Conservation (phyloP, 2,113 vertebrate species). For the Haemorhous mexicanus region DNA sequence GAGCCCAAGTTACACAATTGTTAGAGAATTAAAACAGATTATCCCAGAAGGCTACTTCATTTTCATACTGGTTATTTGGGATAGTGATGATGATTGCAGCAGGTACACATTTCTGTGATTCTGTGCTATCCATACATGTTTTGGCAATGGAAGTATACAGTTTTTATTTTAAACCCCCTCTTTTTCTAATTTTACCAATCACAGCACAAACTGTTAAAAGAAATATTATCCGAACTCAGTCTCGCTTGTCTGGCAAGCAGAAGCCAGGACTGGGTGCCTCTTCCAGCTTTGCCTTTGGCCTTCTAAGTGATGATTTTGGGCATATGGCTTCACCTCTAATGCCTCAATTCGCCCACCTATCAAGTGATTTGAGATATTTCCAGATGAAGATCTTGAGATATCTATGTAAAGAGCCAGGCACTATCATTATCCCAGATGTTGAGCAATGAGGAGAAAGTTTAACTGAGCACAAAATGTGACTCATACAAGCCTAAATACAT, state of each 20-base stretch:
- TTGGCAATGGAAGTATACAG: background rate
- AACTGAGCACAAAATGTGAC: constrained; percentile 26
- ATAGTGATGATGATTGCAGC: background rate
- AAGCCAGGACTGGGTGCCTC: background rate
- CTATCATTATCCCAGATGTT: background rate
- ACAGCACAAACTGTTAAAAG: background rate
- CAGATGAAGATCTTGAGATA: background rate
- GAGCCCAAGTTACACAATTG: background rate
- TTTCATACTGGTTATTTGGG: background rate
- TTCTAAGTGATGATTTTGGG: background rate
- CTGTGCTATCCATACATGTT: background rate
- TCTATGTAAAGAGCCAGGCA: background rate
- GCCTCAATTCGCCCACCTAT: background rate
- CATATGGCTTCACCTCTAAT: background rate
- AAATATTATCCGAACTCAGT: background rate
- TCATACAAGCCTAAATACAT: background rate
- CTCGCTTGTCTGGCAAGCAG: background rate
- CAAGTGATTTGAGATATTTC: background rate
- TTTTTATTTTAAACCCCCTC: background rate
- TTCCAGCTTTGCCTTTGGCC: background rate
- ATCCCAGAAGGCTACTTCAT: background rate
- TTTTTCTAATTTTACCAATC: background rate
- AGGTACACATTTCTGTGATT: background rate
- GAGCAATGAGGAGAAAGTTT: constrained; percentile 45
- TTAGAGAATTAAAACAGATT: background rate